Evolutionary conservation across 1,140 invertebrate genomes (phyloP).

Genomic region (Chlorops oryzae): DNA sequence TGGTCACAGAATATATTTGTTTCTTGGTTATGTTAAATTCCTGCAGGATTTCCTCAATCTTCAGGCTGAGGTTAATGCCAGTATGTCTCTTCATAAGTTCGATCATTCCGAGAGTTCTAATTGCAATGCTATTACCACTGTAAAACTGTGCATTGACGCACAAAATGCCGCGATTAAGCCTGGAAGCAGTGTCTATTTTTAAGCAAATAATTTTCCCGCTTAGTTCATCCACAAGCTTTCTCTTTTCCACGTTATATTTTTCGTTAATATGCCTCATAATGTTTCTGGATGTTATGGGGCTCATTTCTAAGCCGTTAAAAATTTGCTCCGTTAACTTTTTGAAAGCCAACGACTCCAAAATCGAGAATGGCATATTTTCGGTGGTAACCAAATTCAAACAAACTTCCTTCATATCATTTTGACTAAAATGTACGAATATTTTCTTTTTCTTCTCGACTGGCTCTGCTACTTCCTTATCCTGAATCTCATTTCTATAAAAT

Average conservation of each 20-base stretch:
- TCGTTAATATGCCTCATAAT: too few species aligned
- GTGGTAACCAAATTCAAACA: neutral
- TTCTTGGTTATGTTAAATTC: neutral
- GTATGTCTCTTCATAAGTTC: too few species aligned
- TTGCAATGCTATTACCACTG: neutral
- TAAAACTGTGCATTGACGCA: neutral
- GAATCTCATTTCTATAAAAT: too few species aligned
- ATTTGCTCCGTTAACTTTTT: neutral
- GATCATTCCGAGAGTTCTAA: neutral
- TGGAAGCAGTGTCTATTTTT: too few species aligned
- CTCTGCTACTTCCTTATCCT: too few species aligned
- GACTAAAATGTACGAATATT: too few species aligned
- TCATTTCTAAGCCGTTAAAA: neutral
- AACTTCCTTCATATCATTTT: neutral
- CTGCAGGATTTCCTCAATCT: too few species aligned
- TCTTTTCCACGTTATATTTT: too few species aligned
- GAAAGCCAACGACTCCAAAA: neutral
- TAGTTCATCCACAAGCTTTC: neutral
- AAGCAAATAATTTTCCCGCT: neutral
- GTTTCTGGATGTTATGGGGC: neutral
- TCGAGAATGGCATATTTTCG: neutral
- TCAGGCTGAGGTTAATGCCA: too few species aligned
- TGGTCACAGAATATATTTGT: neutral
- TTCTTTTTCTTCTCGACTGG: too few species aligned
- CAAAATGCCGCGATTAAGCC: neutral